phyloP scores from a whole-genome alignment of 2,888 invertebrate genomes.

The Odontocolon sp. region DNA sequence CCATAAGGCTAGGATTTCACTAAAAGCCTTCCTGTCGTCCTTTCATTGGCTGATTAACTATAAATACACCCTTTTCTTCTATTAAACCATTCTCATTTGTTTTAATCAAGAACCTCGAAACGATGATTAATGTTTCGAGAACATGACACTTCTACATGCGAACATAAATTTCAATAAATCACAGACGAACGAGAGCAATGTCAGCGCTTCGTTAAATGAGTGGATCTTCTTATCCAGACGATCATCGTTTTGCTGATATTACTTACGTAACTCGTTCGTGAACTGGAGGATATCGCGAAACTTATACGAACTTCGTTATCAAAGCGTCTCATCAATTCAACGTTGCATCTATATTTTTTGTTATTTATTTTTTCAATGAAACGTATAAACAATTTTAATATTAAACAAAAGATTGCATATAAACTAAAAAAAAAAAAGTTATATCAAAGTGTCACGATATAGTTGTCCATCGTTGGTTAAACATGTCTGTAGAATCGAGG shows the following conservation, averaged over 20 bases:
- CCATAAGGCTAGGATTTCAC: background rate
- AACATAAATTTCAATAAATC: constrained; percentile 41
- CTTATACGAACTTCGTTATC: too few species aligned
- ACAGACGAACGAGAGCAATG: constrained; percentile 30
- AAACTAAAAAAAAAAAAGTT: too few species aligned
- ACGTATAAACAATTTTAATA: too few species aligned
- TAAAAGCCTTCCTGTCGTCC: constrained; percentile 5
- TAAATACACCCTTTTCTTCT: constrained; percentile 39
- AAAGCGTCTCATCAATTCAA: too few species aligned
- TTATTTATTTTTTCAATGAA: too few species aligned
- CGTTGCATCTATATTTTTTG: too few species aligned
- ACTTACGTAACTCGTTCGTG: background rate
- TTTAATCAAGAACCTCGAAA: constrained; percentile 44
- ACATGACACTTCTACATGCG: constrained; percentile 32
- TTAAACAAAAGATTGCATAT: too few species aligned
- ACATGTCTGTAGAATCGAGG: too few species aligned
- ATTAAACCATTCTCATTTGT: constrained; percentile 40
- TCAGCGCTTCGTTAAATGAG: constrained; percentile 45
- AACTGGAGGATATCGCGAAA: background rate
- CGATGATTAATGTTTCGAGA: constrained; percentile 52
- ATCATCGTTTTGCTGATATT: background rate
- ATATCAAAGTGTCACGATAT: too few species aligned
- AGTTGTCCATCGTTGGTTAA: too few species aligned
- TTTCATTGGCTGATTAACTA: constrained; percentile 32
- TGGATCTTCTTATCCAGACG: background rate